Evolutionary conservation across 2,888 invertebrate species (phyloP), one percentile per base, ranked within the genome.

Genomic region (Gymnoscelis rufifasciata): DNA sequence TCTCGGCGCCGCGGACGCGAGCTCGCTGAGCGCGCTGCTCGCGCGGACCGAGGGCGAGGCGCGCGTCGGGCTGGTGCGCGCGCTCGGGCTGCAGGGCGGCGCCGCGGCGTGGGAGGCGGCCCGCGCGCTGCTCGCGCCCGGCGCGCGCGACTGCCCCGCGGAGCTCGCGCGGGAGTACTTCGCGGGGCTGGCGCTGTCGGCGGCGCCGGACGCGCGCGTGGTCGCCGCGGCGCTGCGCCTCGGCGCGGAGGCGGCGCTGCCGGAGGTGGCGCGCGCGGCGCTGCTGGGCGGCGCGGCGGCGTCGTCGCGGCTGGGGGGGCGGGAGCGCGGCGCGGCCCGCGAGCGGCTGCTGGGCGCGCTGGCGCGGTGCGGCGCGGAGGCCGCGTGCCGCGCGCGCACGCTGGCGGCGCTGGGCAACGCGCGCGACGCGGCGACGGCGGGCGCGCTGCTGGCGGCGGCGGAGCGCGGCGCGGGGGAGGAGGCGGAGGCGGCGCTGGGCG

Each of bases 361-460:
- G 7, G 37, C n/a, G 19, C 28, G 29, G 54, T 64, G 28, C 38
- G 31, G 19, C 62, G 19, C 19, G 19, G 70, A 67, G 28, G 70
- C 62, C 29, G 46, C 40, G 8, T 74, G 80, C 43, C 36, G 69
- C 38, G 63, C 54, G 37, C 44, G 51, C 58, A 57, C 7, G 54
- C 75, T 54, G n/a, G 62, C 40, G 24, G 79, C 82, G 59, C 68
- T 81, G 36, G 80, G 66, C 56, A 70, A 71, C 68, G 60, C 74
- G 68, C 69, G 67, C 28, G 66, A 64, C 64, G 64, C 57, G n/a
- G 74, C 66, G 58, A 38, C 58, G 26, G 60, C 53, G 19, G 69
- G 63, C 43, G 43, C 60, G 60, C 64, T 77, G 60, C 62, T 74
- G 51, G 43, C 55, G 51, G 63, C 62, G 55, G 77, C 71, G 26